Evolutionary conservation across 2,113 vertebrate genomes (phyloP), one percentile per base, ranked within the genome.

Genomic region (Anoplopoma fimbria): DNA sequence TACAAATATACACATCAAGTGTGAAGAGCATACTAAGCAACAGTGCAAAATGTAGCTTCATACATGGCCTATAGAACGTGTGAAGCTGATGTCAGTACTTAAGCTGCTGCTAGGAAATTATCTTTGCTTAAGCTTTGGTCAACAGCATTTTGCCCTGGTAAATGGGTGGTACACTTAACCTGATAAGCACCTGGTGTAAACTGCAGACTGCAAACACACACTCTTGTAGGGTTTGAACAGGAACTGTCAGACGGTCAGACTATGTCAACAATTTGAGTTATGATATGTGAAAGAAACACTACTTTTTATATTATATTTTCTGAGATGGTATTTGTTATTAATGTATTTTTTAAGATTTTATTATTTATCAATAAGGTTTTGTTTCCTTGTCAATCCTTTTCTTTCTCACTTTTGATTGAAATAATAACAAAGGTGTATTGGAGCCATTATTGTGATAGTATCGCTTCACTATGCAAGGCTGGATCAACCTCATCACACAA

Each of bases 1-100:
- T 57, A 23, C 31, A 53, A 76, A 86, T 36, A 36, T 27, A 34
- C 42, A 45, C 29, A 58, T 42, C 4, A 71, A 55, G 58, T 55
- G 38, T 78, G n/a, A 83, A 38, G 9, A 29, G 15, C 42, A 36
- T 4, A 53, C 25, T 13, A 51, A 63, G 34, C 4, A 6, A 14
- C 23, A 42, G 27, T 29, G 21, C 29, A 36, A 19, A 38, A 27
- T 34, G 10, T 38, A 27, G 19, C 69, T 21, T 36, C 55, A 55
- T 25, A 53, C 1, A 15, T 53, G 34, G 19, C 77, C 31, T 63
- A 49, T 13, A 34, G 13, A 38, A 60, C 19, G 27, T 68, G 29
- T 61, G 27, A 69, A 36, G 61, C 45, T 62, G 31, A 23, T 34
- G 15, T 75, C 23, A 0, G 21, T 21, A 8, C n/a, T 47, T 23